These are phyloP conservation scores for Mythimna pallens DNA, from an alignment of 2,888 invertebrate species.

Conservation along the genomic window DNA sequence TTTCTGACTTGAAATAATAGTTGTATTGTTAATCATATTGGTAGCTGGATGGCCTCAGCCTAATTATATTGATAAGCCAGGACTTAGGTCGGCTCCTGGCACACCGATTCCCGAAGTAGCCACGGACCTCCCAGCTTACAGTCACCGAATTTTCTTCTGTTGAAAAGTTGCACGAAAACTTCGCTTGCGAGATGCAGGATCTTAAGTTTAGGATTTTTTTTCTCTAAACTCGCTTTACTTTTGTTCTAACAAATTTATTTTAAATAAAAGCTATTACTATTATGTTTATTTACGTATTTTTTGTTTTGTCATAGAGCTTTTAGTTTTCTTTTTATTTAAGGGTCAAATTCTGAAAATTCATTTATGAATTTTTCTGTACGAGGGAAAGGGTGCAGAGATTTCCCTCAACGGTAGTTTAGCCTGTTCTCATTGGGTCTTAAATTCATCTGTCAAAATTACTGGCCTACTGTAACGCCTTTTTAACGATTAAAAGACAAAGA, in stretches of 20 bases:
- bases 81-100: constrained; percentile 35
- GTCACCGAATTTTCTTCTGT: fast-evolving
- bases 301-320: background rate
- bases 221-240: background rate
- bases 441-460: background rate
- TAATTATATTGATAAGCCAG: background rate
- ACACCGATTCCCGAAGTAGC: constrained; percentile 37
- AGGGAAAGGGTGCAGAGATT: background rate
- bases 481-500: constrained; percentile 30
- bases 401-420: constrained; percentile 11
- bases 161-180: background rate
- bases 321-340: background rate
- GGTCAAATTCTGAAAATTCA: background rate
- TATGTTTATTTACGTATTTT: background rate
- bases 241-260: background rate
- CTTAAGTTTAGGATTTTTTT: constrained; percentile 16
- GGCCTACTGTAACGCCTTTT: constrained; percentile 5
- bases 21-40: constrained; percentile 4
- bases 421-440: constrained; percentile 9
- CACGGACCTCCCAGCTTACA: constrained; percentile 41
- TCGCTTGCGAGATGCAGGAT: constrained; percentile 36
- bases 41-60: constrained; percentile 16
- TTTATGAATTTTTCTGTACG: constrained; percentile 12
- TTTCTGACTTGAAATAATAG: constrained; percentile 7
- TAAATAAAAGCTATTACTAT: background rate